phyloP scores from a whole-genome alignment of 2,113 vertebrate species.

The Thunnus thynnus region DNA sequence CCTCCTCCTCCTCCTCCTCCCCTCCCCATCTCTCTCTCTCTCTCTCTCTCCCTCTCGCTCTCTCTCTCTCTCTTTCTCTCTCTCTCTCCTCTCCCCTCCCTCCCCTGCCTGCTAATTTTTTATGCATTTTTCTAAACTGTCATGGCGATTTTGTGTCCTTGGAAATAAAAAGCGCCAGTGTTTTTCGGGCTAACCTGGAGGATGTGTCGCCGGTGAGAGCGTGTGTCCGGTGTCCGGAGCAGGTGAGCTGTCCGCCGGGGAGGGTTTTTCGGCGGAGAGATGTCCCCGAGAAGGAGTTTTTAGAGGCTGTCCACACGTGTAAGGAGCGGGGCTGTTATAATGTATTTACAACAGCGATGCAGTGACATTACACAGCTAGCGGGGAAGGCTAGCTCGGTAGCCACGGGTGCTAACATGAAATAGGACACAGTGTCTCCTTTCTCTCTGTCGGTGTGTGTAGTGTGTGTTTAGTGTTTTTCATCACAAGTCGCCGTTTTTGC shows the following conservation, averaged over 20 bases:
- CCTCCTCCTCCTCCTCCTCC: constrained; percentile 18
- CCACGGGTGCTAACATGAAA: constrained; percentile 74
- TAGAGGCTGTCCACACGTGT: constrained; percentile 83
- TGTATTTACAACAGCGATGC: constrained; percentile 81
- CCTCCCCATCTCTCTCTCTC: constrained; percentile 9
- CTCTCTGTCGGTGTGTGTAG: constrained; percentile 32
- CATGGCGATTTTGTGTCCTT: constrained; percentile 90
- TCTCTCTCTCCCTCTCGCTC: constrained; percentile 1
- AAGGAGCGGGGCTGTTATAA: constrained; percentile 61
- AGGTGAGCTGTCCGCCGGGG: constrained; percentile 79
- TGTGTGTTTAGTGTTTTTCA: constrained; percentile 33
- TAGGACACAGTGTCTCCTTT: constrained; percentile 71
- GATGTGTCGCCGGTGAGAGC: constrained; percentile 74
- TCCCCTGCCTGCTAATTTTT: constrained; percentile 84
- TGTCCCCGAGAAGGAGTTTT: constrained; percentile 78
- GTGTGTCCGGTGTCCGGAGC: constrained; percentile 72
- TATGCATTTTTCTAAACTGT: constrained; percentile 91
- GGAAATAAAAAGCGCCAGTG: constrained; percentile 84
- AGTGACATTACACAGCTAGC: constrained; percentile 82
- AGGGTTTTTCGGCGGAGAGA: constrained; percentile 39
- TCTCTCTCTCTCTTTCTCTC: constrained; percentile 15
- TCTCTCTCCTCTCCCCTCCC: constrained; percentile 56
- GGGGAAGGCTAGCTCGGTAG: constrained; percentile 73
- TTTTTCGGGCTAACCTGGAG: constrained; percentile 61
- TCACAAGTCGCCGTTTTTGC: constrained; percentile 18